These are phyloP conservation scores for Pecten maximus DNA, from an alignment of 2,888 invertebrate genomes.

Conservation along the genomic window DNA sequence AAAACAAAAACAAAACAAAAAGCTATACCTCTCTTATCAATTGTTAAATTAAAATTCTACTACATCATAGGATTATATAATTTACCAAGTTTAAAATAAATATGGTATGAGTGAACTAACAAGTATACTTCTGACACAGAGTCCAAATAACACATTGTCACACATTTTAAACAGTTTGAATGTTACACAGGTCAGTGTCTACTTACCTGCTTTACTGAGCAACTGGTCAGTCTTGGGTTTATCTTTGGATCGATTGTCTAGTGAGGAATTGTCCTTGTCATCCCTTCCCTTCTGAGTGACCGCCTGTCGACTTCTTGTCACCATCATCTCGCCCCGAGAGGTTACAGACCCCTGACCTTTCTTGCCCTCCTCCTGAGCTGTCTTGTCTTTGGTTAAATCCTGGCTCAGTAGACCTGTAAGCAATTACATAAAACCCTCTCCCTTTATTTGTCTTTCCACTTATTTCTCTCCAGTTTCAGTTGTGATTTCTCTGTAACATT, in stretches of 20 bases:
- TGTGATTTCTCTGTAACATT: no score
- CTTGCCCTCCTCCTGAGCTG: slow-evolving; percentile 10
- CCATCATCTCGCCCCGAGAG: slow-evolving; percentile 65
- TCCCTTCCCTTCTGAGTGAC: slow-evolving; percentile 37
- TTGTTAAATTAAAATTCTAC: no score
- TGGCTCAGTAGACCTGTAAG: neutral
- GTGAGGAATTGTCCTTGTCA: slow-evolving; percentile 52
- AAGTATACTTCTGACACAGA: no score
- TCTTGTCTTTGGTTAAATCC: slow-evolving; percentile 10
- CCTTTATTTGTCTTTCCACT: no score
- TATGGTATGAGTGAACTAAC: no score
- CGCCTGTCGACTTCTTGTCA: slow-evolving; percentile 33
- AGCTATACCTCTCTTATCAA: no score
- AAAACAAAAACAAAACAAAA: no score
- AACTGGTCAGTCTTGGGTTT: neutral
- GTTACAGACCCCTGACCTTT: slow-evolving; percentile 42
- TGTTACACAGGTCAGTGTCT: neutral
- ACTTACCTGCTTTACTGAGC: neutral
- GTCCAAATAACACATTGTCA: no score
- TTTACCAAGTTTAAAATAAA: no score
- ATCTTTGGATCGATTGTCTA: slow-evolving; percentile 40
- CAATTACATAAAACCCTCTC: no score
- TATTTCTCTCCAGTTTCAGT: no score
- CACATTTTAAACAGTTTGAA: neutral
- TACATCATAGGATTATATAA: no score